phyloP scores from a whole-genome alignment of 2,797 vertebrate genomes.

The Merluccius polli region DNA sequence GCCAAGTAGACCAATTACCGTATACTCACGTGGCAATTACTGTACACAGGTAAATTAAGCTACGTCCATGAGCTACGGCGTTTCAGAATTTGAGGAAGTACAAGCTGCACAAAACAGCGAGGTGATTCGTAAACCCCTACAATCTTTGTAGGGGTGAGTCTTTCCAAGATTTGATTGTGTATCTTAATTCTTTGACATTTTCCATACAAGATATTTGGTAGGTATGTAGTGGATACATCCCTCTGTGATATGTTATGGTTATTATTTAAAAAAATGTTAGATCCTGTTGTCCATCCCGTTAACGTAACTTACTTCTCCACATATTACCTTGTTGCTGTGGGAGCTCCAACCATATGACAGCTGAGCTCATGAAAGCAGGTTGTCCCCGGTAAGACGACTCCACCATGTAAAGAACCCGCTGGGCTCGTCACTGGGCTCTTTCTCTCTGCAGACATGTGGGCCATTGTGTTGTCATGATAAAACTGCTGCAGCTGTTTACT shows the following conservation, averaged over 20 bases:
- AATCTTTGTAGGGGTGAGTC: too few species aligned
- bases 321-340: background rate
- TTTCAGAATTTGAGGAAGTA: too few species aligned
- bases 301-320: background rate
- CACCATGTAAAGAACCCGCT: background rate
- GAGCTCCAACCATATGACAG: background rate
- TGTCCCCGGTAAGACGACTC: background rate
- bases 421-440: slow-evolving; percentile 59
- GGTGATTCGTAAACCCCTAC: too few species aligned
- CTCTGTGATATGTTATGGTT: background rate
- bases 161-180: too few species aligned
- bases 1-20: too few species aligned
- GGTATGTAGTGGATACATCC: background rate
- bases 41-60: too few species aligned
- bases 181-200: too few species aligned
- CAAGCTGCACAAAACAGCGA: too few species aligned
- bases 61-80: too few species aligned
- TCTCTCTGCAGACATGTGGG: slow-evolving; percentile 55
- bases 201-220: too few species aligned
- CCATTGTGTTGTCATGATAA: slow-evolving; percentile 44
- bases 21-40: too few species aligned
- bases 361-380: background rate
- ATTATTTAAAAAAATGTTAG: background rate
- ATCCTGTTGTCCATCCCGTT: background rate
- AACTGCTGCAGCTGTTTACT: slow-evolving; percentile 64